phyloP scores from a whole-genome alignment of 2,888 invertebrate genomes.

The Hyposoter dolosus region DNA sequence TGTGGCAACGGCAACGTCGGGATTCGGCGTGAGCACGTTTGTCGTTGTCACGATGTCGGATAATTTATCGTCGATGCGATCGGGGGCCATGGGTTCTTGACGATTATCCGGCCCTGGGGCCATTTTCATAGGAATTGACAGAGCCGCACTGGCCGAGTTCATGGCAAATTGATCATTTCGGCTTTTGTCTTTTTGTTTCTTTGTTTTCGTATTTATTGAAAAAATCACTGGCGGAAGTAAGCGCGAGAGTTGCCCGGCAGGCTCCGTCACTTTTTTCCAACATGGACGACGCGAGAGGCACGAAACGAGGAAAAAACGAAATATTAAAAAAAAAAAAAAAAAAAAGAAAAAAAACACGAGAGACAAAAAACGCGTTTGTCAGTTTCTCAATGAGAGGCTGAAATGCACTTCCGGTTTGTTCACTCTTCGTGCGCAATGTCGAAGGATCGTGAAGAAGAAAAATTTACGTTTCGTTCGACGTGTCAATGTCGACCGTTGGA shows the following conservation, averaged over 20 bases:
- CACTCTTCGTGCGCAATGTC: too few species aligned
- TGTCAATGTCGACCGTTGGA: neutral
- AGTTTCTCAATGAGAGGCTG: neutral
- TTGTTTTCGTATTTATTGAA: neutral
- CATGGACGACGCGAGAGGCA: conserved; percentile 45
- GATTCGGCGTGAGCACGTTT: conserved; percentile 63
- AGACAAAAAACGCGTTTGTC: neutral
- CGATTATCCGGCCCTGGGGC: conserved; percentile 92
- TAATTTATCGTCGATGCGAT: conserved; percentile 71
- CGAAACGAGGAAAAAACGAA: neutral
- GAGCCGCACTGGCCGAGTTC: conserved; percentile 72
- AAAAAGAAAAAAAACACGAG: neutral
- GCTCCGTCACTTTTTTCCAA: conserved; percentile 38
- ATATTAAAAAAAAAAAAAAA: neutral
- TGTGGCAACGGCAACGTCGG: conserved; percentile 46
- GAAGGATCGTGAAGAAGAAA: neutral
- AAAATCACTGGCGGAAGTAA: conserved; percentile 17
- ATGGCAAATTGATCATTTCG: conserved; percentile 65
- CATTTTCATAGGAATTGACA: conserved; percentile 87
- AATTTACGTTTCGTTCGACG: neutral
- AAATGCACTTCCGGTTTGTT: neutral
- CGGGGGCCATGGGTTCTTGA: conserved; percentile 90
- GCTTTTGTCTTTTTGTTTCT: conserved; percentile 21
- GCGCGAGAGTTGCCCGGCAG: conserved; percentile 41
- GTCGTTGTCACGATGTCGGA: conserved; percentile 66